These are phyloP conservation scores for Danio tinwini DNA, from an alignment of 2,797 vertebrate species.

Conservation along the genomic window DNA sequence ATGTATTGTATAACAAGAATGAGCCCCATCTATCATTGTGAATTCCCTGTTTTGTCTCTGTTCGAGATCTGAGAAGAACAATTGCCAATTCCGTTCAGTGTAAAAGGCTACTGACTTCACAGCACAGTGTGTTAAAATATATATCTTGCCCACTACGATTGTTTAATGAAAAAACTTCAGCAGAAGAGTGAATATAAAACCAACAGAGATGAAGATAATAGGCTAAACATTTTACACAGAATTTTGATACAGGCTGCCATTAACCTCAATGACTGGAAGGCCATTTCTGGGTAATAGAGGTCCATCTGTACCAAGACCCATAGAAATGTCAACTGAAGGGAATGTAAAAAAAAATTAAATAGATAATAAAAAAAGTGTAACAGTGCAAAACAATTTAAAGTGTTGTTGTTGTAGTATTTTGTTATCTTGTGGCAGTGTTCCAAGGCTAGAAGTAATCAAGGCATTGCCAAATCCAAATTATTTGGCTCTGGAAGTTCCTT, in stretches of 20 bases:
- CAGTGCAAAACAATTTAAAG: not conserved
- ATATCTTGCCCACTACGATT: not conserved
- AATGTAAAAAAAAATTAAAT: too few species aligned
- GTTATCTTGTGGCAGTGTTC: too few species aligned
- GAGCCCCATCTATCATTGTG: not conserved
- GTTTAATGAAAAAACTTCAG: not conserved
- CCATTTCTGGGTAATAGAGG: not conserved
- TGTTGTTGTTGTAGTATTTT: too few species aligned
- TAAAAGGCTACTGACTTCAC: not conserved
- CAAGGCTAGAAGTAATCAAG: too few species aligned
- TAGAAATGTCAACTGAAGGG: not conserved
- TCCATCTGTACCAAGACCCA: not conserved
- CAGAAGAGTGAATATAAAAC: not conserved
- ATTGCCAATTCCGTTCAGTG: not conserved
- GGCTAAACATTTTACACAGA: not conserved
- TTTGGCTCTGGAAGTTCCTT: too few species aligned
- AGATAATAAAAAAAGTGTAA: not conserved
- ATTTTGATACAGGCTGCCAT: slow-evolving; percentile 1
- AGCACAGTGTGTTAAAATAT: not conserved
- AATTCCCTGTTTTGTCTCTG: not conserved
- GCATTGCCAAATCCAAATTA: too few species aligned
- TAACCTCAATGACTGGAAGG: not conserved
- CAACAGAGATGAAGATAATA: not conserved
- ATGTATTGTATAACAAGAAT: not conserved
- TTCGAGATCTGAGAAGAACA: not conserved